phyloP scores from a whole-genome alignment of 1,140 invertebrate species.

The Anthonomus grandis region DNA sequence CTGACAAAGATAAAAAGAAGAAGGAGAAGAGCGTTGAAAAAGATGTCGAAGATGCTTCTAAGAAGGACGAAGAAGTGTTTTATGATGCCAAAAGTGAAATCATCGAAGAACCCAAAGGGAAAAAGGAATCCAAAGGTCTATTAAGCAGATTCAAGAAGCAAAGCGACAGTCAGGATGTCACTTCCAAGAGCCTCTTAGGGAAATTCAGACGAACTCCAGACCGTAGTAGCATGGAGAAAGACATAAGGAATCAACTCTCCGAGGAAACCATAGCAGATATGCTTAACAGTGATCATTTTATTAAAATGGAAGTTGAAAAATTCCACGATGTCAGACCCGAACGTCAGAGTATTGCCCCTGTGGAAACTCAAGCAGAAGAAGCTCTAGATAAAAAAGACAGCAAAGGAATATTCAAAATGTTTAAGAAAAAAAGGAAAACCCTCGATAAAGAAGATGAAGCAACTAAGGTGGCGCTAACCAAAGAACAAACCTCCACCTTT shows the following conservation, averaged over 20 bases:
- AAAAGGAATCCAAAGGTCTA: constrained; percentile 23
- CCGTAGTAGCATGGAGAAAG: constrained; percentile 4
- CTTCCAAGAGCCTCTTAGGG: constrained; percentile 4
- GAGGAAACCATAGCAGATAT: constrained; percentile 32
- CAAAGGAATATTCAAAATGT: constrained; percentile 23
- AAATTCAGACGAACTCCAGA: constrained; percentile 10
- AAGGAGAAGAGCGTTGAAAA: constrained; percentile 8
- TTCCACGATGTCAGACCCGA: constrained; percentile 31
- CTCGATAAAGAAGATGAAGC: constrained; percentile 1
- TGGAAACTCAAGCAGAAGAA: background rate
- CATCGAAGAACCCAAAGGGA: constrained; percentile 4
- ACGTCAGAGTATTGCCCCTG: background rate
- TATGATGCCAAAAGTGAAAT: background rate
- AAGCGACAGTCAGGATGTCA: background rate
- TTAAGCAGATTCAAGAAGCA: constrained; percentile 22
- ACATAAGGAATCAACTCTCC: constrained; percentile 22
- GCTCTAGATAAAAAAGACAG: constrained; percentile 6
- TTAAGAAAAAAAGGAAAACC: constrained; percentile 21
- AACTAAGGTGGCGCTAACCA: background rate
- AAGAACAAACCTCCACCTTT: background rate
- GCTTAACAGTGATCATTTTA: constrained; percentile 29
- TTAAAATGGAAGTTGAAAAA: constrained; percentile 32
- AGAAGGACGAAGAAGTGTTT: background rate
- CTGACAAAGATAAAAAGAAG: constrained; percentile 5
- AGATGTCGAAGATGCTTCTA: background rate